phyloP scores from a whole-genome alignment of 2,888 invertebrate genomes.

The Athalia cordata region DNA sequence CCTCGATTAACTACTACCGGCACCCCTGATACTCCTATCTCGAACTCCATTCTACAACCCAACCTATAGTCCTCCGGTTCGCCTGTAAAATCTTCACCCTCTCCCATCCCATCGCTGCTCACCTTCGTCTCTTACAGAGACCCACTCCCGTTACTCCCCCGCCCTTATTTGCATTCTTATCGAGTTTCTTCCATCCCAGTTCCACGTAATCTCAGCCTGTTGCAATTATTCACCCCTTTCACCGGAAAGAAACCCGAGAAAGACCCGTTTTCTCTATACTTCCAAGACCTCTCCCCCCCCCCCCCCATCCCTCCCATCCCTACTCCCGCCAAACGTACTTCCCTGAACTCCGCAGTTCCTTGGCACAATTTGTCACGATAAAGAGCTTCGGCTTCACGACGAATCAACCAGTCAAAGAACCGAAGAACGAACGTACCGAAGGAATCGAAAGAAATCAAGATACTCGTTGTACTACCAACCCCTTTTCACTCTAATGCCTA shows the following conservation, averaged over 20 bases:
- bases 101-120: conserved; percentile 26
- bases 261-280: conserved; percentile 19
- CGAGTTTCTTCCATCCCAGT: conserved; percentile 49
- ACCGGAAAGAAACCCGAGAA: conserved; percentile 49
- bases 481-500: neutral
- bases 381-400: conserved; percentile 50
- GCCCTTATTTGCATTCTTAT: conserved; percentile 62
- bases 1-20: conserved; percentile 38
- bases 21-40: conserved; percentile 37
- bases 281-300: neutral
- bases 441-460: conserved; percentile 19
- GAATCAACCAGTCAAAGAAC: conserved; percentile 28
- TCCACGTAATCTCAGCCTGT: conserved; percentile 60
- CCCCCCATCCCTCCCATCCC: conserved; percentile 33
- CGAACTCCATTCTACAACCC: conserved; percentile 24
- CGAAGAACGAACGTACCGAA: neutral
- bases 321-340: neutral
- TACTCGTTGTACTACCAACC: neutral
- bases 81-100: conserved; percentile 22
- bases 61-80: neutral
- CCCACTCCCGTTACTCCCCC: conserved; percentile 23
- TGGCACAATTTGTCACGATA: conserved; percentile 62
- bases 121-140: conserved; percentile 40
- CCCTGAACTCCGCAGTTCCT: too few species aligned
- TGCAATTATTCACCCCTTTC: conserved; percentile 68